Evolutionary conservation across 2,113 vertebrate genomes (phyloP).

Genomic region (Tonatia bakeri): DNA sequence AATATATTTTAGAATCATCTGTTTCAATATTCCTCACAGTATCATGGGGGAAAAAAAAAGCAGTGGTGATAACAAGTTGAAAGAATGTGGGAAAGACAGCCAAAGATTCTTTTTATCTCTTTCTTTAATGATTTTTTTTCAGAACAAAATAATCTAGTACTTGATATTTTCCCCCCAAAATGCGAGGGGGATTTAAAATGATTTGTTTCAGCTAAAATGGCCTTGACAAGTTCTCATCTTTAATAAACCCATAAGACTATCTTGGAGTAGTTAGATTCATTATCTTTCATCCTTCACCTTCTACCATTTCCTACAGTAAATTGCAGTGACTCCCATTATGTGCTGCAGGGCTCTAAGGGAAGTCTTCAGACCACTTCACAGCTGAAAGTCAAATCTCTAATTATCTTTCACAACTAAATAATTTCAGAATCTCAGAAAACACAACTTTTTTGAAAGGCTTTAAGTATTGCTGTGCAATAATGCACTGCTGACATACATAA

Average conservation of each 20-base stretch:
- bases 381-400: constrained; percentile 67
- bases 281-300: constrained; percentile 40
- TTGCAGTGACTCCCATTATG: constrained; percentile 40
- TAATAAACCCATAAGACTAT: constrained; percentile 31
- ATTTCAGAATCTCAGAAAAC: constrained; percentile 71
- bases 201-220: constrained; percentile 39
- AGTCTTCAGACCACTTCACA: constrained; percentile 26
- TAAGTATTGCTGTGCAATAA: constrained; percentile 49
- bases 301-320: constrained; percentile 54
- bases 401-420: constrained; percentile 74
- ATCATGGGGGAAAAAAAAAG: background rate
- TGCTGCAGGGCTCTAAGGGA: constrained; percentile 66
- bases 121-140: background rate
- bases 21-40: background rate
- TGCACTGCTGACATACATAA: constrained; percentile 64
- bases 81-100: background rate
- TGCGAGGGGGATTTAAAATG: background rate
- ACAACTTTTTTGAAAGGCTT: constrained; percentile 69
- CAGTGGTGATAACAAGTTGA: background rate
- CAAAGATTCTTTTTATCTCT: background rate
- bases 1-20: background rate
- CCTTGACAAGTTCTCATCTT: constrained; percentile 22
- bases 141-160: background rate
- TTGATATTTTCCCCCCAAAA: background rate
- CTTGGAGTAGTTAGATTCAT: background rate